Evolutionary conservation across 1,140 invertebrate genomes (phyloP).

Genomic region (Diploscapter pachys): DNA sequence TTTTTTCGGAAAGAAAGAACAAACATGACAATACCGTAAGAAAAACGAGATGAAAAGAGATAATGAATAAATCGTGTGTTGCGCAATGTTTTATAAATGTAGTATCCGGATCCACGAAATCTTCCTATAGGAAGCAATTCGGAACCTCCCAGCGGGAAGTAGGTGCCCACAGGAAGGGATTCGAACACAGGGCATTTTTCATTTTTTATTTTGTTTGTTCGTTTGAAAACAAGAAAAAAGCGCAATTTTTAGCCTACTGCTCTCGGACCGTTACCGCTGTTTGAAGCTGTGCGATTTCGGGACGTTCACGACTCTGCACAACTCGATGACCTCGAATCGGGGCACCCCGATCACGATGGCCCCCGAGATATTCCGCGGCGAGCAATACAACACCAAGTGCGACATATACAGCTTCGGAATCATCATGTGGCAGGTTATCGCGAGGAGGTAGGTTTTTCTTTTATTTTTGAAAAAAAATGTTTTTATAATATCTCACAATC

Average conservation of each 20-base stretch:
- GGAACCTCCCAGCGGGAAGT: too few species aligned
- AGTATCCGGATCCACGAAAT: too few species aligned
- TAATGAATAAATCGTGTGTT: too few species aligned
- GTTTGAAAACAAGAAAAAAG: neutral
- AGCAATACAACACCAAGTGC: conserved; percentile 20
- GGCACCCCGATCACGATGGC: conserved; percentile 33
- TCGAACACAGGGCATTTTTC: too few species aligned
- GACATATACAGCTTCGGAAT: conserved; percentile 33
- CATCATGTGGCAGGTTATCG: conserved; percentile 31
- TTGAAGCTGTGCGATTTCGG: conserved; percentile 31
- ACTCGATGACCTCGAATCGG: conserved; percentile 22
- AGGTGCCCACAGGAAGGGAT: too few species aligned
- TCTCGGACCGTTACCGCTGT: conserved; percentile 17
- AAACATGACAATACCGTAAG: too few species aligned
- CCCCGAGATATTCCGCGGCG: conserved; percentile 22
- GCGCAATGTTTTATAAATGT: too few species aligned
- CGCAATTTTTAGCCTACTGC: conserved; percentile 19
- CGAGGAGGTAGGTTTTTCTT: conserved; percentile 6
- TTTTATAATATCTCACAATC: neutral
- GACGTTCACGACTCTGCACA: conserved; percentile 21
- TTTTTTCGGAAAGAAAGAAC: neutral
- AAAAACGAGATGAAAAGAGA: too few species aligned
- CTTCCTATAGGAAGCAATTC: too few species aligned
- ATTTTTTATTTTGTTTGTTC: too few species aligned
- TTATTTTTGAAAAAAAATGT: neutral